phyloP scores from a whole-genome alignment of 1,140 invertebrate species.

The Aphis craccivora region DNA sequence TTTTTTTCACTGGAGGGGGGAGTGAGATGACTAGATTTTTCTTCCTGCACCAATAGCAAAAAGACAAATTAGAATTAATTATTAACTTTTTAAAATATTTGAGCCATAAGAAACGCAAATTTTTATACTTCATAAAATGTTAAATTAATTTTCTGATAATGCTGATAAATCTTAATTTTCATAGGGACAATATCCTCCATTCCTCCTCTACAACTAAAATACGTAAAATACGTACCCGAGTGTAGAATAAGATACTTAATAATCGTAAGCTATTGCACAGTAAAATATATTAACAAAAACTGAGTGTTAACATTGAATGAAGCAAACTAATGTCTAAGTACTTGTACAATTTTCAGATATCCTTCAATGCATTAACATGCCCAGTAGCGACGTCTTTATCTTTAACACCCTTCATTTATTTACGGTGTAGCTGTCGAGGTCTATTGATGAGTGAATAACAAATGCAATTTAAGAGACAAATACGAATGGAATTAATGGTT shows the following conservation, averaged over 20 bases:
- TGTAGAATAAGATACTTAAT: background rate
- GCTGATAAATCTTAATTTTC: background rate
- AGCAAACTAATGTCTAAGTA: background rate
- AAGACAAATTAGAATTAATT: too few species aligned
- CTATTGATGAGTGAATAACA: background rate
- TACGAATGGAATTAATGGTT: background rate
- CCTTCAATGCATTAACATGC: background rate
- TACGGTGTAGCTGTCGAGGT: background rate
- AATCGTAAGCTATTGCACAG: background rate
- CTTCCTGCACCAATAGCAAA: too few species aligned
- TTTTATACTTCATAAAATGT: background rate
- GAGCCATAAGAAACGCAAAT: too few species aligned
- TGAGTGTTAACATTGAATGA: background rate
- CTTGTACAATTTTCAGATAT: background rate
- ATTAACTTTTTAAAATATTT: too few species aligned
- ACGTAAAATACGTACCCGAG: background rate
- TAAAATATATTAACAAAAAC: background rate
- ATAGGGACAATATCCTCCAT: background rate
- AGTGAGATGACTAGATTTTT: too few species aligned
- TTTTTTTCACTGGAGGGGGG: background rate
- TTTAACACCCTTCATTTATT: background rate
- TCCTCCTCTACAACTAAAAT: background rate
- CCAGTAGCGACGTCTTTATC: background rate
- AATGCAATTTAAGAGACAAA: background rate
- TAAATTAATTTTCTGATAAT: background rate